phyloP scores from a whole-genome alignment of 2,113 vertebrate species.

The Alethe castanea region DNA sequence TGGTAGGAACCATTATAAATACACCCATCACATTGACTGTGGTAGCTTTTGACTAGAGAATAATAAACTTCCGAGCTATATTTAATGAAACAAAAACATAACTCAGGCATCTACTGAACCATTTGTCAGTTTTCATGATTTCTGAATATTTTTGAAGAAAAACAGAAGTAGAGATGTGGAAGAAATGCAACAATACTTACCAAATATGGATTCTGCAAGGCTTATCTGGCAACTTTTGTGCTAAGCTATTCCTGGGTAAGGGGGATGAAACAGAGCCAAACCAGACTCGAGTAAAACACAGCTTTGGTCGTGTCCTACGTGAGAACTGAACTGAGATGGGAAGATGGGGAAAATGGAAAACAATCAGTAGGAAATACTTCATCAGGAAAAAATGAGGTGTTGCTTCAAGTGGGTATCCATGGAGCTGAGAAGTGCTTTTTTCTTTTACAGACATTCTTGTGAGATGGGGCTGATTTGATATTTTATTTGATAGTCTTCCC shows the following conservation, averaged over 20 bases:
- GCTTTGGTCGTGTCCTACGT: neutral
- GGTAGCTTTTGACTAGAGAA: slow-evolving; percentile 48
- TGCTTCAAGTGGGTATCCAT: accelerated
- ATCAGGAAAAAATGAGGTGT: neutral
- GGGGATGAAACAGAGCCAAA: neutral
- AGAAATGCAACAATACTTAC: slow-evolving; percentile 26
- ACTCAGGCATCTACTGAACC: neutral
- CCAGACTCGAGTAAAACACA: neutral
- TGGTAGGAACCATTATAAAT: slow-evolving; percentile 7
- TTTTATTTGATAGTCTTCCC: neutral
- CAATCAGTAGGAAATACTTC: neutral
- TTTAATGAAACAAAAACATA: slow-evolving; percentile 48
- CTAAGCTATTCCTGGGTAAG: neutral
- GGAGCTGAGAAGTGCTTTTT: neutral
- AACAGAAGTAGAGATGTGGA: neutral
- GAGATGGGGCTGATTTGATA: neutral
- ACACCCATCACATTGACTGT: neutral
- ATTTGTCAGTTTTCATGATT: slow-evolving; percentile 8
- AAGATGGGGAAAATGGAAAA: neutral
- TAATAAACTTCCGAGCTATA: slow-evolving; percentile 43
- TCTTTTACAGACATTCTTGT: neutral
- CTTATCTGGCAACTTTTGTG: slow-evolving; percentile 10
- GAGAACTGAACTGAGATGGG: neutral
- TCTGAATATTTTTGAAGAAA: slow-evolving; percentile 1
- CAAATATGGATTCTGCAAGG: neutral